A percentile compares a stretch with the other conserved stretches of the same genome.
These are phyloP conservation scores for Neosilurus hyrtlii DNA, from an alignment of 2,797 vertebrate species.

Conservation along the genomic window DNA sequence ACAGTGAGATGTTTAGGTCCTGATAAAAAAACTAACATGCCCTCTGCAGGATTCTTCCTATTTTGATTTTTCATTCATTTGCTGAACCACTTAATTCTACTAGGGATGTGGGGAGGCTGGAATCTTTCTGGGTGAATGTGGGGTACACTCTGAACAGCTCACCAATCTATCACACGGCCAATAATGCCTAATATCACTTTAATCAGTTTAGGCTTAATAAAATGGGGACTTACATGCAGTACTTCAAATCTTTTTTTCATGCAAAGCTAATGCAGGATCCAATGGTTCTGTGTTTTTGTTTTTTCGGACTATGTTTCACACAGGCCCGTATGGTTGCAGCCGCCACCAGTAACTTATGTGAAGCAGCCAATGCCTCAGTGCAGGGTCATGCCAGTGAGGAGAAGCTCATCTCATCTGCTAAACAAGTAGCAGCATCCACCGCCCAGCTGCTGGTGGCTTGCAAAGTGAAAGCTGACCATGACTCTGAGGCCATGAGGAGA, in stretches of 20 bases:
- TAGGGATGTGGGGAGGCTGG: too few species aligned
- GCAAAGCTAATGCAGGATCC: not conserved
- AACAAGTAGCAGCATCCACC: conserved; percentile 96
- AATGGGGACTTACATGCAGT: not conserved
- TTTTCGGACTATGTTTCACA: conserved; percentile 1
- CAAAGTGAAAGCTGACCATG: conserved; percentile 96
- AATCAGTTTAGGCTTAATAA: not conserved
- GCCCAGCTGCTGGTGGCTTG: conserved; percentile 96
- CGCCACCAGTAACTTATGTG: conserved; percentile 96
- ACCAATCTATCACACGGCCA: too few species aligned
- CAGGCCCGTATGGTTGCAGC: conserved; percentile 96
- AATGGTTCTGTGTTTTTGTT: not conserved
- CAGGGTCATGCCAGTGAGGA: conserved; percentile 97
- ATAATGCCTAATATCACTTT: too few species aligned
- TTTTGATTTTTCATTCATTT: too few species aligned
- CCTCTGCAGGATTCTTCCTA: not conserved
- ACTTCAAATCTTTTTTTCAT: not conserved
- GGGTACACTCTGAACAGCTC: too few species aligned
- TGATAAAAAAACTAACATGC: not conserved
- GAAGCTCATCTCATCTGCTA: conserved; percentile 97
- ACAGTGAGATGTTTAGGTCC: not conserved
- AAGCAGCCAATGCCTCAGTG: conserved; percentile 96
- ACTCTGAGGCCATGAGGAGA: conserved; percentile 95
- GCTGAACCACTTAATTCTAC: too few species aligned
- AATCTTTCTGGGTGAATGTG: too few species aligned